These are phyloP conservation scores for Lepisosteus oculatus DNA, from an alignment of 2,113 vertebrate species.

Conservation along the genomic window DNA sequence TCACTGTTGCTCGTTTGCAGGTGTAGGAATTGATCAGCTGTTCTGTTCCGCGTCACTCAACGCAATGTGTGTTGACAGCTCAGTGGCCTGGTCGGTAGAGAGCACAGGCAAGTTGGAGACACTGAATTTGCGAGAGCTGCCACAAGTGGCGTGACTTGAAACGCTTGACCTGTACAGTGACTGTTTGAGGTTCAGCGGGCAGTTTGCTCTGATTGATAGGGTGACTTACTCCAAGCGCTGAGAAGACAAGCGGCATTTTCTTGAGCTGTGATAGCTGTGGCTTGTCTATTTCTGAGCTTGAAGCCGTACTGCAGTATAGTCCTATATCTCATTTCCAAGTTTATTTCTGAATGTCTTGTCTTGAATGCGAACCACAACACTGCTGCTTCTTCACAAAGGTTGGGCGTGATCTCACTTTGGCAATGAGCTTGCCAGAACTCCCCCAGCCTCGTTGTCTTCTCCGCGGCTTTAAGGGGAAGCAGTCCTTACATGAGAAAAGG, in stretches of 20 bases:
- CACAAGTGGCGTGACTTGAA: constrained; percentile 39
- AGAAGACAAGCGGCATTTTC: constrained; percentile 33
- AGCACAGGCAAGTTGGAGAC: constrained; percentile 52
- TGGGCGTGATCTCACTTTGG: no score
- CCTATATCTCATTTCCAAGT: no score
- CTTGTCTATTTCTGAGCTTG: no score
- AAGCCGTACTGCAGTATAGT: no score
- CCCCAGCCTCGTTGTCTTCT: no score
- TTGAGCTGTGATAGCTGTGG: constrained; percentile 23
- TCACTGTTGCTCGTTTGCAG: constrained; percentile 26
- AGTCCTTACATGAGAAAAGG: no score
- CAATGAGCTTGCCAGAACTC: no score
- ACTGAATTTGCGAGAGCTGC: constrained; percentile 37
- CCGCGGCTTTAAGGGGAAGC: no score
- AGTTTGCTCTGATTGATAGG: constrained; percentile 52
- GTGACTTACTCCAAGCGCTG: constrained; percentile 55
- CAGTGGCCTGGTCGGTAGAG: constrained; percentile 31
- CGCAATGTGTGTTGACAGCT: constrained; percentile 39
- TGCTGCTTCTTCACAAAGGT: no score
- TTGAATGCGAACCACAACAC: no score
- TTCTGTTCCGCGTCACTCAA: constrained; percentile 27
- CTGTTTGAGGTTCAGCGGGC: constrained; percentile 55
- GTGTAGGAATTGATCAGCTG: constrained; percentile 33
- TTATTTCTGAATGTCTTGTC: no score
- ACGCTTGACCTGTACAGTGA: constrained; percentile 46